Evolutionary conservation across 2,888 invertebrate genomes (phyloP), one percentile per base, ranked within the genome.

Genomic region (Capitulum mitella): DNA sequence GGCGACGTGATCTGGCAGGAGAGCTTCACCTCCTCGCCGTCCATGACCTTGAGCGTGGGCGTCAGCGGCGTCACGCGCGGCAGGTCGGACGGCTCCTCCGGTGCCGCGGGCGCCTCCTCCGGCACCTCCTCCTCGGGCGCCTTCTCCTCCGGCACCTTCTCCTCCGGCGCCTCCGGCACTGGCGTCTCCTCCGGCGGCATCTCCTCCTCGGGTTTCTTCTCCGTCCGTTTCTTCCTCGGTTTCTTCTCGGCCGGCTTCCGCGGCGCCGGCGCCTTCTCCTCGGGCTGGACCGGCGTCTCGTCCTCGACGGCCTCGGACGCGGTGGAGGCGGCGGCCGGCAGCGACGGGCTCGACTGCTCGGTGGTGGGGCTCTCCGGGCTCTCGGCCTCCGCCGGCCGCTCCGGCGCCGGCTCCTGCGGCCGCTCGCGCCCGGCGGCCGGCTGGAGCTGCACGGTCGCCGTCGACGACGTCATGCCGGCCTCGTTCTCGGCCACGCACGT

Each of bases 401-500:
- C 37, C 22, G 37, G 34, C 2, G 37, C 16, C 34, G 70, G 70
- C 70, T 70, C 37, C 3, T 26, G 70, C 22, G 70, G 70, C 6
- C 6, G n/a, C 54, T 54, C n/a, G 34, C 16, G 34, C 16, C 37
- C 12, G 37, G 37, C 10, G 26, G 1, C 22, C 29, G 37, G 6
- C 12, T 37, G 70, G 37, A 37, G 70, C 70, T 70, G 78, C 19
- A 83, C 77, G 29, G 90, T 90, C 3, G 94, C 93, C 0, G 93
- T 92, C 82, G 92, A 92, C n/a, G 93, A 93, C 14, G 94, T 93
- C 0, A 93, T 93, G 19, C 97, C 97, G 77, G 91, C 92, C 78
- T 92, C 92, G 85, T 97, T 97, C 86, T 94, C 93, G 3, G 96
- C 96, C 83, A 93, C 89, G 83, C 95, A 95, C 34, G 93, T 94